These are phyloP conservation scores for Epinephelus fuscoguttatus DNA, from an alignment of 2,113 vertebrate genomes.

Conservation along the genomic window DNA sequence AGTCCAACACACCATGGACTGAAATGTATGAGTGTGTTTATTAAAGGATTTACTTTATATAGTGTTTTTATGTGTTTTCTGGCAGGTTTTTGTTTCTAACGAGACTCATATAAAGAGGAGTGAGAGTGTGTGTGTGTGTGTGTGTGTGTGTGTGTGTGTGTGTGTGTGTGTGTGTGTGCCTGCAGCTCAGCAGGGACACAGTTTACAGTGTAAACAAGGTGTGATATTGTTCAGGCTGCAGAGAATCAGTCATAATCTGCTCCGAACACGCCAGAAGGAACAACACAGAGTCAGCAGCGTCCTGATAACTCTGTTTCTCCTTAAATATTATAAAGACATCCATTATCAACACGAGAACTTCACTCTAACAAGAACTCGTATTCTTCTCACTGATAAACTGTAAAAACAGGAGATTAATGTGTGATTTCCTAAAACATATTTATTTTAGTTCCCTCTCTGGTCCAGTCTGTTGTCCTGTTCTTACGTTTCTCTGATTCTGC, in stretches of 20 bases:
- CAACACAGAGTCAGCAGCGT: not conserved
- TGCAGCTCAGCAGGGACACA: not conserved
- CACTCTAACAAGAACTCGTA: not conserved
- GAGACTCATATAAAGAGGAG: too few species aligned
- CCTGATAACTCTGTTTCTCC: accelerated
- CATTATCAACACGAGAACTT: not conserved
- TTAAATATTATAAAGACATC: too few species aligned
- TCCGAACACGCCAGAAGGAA: not conserved
- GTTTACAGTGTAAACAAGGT: constrained; percentile 33
- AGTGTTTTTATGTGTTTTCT: too few species aligned
- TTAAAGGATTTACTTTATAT: too few species aligned
- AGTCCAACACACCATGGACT: too few species aligned
- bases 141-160: too few species aligned
- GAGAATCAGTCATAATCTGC: not conserved
- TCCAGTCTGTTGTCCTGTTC: not conserved
- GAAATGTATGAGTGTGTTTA: too few species aligned
- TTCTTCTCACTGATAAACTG: not conserved
- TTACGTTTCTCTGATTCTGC: not conserved
- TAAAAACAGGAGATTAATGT: not conserved
- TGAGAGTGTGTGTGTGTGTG: too few species aligned
- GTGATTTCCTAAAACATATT: not conserved
- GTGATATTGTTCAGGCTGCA: constrained; percentile 6
- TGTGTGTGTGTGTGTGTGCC: not conserved
- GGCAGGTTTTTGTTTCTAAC: too few species aligned
- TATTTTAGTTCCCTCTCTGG: not conserved